Percentiles rank a stretch among this genome's conserved stretches.
Evolutionary conservation across 1,140 invertebrate genomes (phyloP).

Genomic region (Ganaspis sp.): DNA sequence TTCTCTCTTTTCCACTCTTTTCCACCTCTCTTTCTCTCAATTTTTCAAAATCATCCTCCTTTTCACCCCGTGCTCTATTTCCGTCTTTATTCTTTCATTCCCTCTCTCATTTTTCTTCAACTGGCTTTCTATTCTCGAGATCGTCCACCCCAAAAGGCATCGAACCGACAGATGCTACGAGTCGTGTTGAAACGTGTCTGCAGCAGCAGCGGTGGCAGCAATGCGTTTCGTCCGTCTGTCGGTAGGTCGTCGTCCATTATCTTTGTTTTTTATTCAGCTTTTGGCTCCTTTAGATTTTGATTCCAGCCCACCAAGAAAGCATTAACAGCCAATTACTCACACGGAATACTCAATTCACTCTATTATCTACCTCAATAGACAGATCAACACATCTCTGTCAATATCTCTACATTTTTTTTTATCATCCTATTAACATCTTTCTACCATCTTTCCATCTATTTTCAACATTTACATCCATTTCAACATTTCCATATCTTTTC

Average conservation of each 20-base stretch:
- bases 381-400: no score
- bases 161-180: constrained; percentile 60
- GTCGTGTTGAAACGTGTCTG: constrained; percentile 35
- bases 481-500: no score
- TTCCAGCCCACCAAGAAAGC: constrained; percentile 37
- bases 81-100: no score
- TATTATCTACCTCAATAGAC: no score
- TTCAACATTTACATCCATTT: no score
- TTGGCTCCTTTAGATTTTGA: not conserved
- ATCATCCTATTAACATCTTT: no score
- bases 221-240: constrained; percentile 46
- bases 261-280: constrained; percentile 39
- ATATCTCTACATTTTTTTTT: no score
- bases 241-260: constrained; percentile 53
- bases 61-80: no score
- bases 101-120: constrained; percentile 47
- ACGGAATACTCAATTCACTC: no score
- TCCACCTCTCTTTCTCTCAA: constrained; percentile 20
- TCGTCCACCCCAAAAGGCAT: constrained; percentile 45
- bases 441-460: no score
- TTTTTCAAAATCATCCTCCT: no score
- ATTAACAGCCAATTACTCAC: not conserved
- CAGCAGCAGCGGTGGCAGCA: constrained; percentile 27
- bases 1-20: not conserved
- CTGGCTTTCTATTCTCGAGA: constrained; percentile 44